phyloP scores from a whole-genome alignment of 2,888 invertebrate species.

The Oscheius myriophilus region DNA sequence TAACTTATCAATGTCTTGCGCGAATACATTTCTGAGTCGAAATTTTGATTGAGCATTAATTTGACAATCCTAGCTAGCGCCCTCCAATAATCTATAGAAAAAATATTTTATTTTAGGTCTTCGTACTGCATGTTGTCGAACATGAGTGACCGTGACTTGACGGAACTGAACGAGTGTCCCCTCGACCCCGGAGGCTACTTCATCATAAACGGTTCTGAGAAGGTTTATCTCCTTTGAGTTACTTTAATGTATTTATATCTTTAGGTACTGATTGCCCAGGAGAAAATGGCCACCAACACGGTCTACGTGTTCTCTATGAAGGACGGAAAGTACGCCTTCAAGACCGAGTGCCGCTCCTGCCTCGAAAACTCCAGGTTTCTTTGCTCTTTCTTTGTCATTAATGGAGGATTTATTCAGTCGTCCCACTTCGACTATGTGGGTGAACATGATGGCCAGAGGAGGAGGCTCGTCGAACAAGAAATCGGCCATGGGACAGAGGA shows the following conservation, averaged over 20 bases:
- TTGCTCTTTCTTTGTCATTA: neutral
- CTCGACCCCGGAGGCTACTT: conserved; percentile 98
- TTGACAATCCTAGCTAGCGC: too few species aligned
- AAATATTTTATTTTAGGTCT: conserved; percentile 83
- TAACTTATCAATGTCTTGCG: too few species aligned
- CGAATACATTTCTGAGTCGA: too few species aligned
- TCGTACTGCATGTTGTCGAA: conserved; percentile 94
- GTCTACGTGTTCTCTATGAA: conserved; percentile 99
- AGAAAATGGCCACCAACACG: conserved; percentile 99
- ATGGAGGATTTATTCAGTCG: conserved; percentile 75
- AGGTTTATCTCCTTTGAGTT: conserved; percentile 75
- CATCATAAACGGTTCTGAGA: conserved; percentile 98
- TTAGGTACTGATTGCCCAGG: conserved; percentile 91
- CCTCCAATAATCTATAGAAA: too few species aligned
- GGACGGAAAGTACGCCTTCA: conserved; percentile 98
- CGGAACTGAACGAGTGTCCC: conserved; percentile 98
- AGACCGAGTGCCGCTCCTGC: conserved; percentile 95
- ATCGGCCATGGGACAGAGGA: conserved; percentile 97
- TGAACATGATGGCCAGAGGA: conserved; percentile 99
- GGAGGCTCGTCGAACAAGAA: conserved; percentile 81
- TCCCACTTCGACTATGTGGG: conserved; percentile 90
- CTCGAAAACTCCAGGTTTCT: conserved; percentile 80
- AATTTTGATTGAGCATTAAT: too few species aligned
- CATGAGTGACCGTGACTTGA: conserved; percentile 96
- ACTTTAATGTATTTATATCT: conserved; percentile 64